Evolutionary conservation across 92 coral and sea anemone species (phyloP).

Genomic region (Montipora capitata): DNA sequence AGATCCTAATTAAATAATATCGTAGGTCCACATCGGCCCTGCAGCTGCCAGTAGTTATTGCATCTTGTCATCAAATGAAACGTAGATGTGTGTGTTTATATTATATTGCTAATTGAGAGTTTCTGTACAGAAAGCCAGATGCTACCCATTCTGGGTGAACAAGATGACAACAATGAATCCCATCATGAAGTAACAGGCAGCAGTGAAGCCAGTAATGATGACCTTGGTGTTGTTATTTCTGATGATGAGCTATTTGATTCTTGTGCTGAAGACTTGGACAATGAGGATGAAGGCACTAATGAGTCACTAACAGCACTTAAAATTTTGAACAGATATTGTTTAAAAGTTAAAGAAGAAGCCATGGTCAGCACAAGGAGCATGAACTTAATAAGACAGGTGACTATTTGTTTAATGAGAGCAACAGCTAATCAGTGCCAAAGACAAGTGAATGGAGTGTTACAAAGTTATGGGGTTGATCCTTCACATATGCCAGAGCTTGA

Average conservation of each 20-base stretch:
- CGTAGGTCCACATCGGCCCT: background rate
- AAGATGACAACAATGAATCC: slow-evolving; percentile 1
- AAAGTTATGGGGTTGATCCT: background rate
- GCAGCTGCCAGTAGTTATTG: background rate
- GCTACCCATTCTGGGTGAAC: slow-evolving; percentile 4
- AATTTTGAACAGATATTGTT: slow-evolving; percentile 5
- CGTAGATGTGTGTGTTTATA: background rate
- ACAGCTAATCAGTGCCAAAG: background rate
- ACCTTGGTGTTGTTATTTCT: too few relatives aligned
- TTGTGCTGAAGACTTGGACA: background rate
- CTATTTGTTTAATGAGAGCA: background rate
- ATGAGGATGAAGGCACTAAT: too few relatives aligned
- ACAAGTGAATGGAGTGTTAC: background rate
- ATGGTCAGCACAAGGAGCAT: background rate
- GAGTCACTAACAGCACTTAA: background rate
- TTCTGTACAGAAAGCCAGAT: slow-evolving; percentile 3
- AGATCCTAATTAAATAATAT: background rate
- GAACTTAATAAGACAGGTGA: background rate
- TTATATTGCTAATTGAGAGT: slow-evolving; percentile 1
- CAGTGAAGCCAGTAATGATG: background rate
- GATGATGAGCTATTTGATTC: background rate
- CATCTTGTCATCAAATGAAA: background rate
- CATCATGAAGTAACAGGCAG: background rate
- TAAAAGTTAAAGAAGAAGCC: background rate
- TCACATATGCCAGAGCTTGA: background rate